Evolutionary conservation across 2,113 vertebrate genomes (phyloP).

Genomic region (Varanus salvator): DNA sequence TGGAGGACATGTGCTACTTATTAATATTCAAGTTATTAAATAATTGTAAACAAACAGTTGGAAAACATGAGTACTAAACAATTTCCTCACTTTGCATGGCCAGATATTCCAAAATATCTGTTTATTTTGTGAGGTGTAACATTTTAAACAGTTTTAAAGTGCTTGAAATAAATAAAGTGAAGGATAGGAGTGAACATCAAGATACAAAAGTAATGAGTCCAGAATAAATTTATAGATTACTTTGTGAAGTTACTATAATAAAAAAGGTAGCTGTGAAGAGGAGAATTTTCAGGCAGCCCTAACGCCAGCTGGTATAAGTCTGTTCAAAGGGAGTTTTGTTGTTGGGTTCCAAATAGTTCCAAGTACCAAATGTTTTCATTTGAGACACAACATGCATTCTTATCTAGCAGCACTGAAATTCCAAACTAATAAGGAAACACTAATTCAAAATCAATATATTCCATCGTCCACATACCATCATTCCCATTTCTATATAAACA

Average conservation of each 20-base stretch:
- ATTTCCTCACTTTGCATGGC: too few species aligned
- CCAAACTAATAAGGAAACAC: neutral
- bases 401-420: neutral
- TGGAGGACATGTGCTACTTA: neutral
- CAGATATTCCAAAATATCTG: too few species aligned
- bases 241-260: neutral
- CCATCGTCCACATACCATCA: neutral
- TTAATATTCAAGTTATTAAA: neutral
- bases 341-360: too few species aligned
- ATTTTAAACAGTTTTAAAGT: too few species aligned
- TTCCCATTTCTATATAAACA: neutral
- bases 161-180: too few species aligned
- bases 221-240: neutral
- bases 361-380: neutral
- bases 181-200: too few species aligned
- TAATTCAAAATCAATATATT: rapidly evolving
- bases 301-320: neutral
- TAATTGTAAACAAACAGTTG: neutral
- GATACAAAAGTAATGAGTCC: neutral
- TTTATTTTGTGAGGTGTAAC: too few species aligned
- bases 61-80: too few species aligned
- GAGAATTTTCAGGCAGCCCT: neutral
- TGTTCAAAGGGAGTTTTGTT: neutral
- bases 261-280: neutral
- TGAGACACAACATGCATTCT: neutral